Evolutionary conservation across 64 coral and sea anemone species (phyloP).

Genomic region (Pocillopora verrucosa): DNA sequence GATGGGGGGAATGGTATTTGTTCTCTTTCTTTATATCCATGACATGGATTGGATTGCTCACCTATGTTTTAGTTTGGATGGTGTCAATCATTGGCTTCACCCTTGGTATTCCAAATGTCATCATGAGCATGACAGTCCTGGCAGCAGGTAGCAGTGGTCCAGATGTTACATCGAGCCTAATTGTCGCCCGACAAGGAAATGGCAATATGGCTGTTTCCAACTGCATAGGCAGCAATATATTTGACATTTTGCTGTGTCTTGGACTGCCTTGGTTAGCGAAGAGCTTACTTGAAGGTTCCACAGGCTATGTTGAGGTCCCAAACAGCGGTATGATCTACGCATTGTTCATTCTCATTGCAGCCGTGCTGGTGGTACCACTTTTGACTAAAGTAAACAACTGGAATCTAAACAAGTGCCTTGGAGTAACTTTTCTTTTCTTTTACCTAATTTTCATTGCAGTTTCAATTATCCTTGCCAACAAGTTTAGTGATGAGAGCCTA

Average conservation of each 20-base stretch:
- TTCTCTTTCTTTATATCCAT: constrained; percentile 65
- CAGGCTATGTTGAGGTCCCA: constrained; percentile 21
- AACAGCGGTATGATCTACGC: constrained; percentile 76
- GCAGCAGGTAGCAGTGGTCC: constrained; percentile 87
- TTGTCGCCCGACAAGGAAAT: constrained; percentile 86
- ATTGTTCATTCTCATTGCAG: constrained; percentile 66
- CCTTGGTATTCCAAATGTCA: constrained; percentile 79
- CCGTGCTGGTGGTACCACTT: constrained; percentile 51
- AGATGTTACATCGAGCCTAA: constrained; percentile 78
- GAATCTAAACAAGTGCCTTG: constrained; percentile 72
- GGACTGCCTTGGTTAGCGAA: constrained; percentile 82
- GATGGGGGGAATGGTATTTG: constrained; percentile 73
- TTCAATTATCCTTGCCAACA: constrained; percentile 74
- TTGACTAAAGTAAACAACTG: constrained; percentile 67
- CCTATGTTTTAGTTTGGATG: constrained; percentile 88
- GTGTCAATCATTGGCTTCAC: constrained; percentile 87
- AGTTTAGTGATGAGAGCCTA: constrained; percentile 72
- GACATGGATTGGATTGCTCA: constrained; percentile 73
- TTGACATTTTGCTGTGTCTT: constrained; percentile 79
- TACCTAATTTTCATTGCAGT: constrained; percentile 76
- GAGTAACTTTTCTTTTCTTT: constrained; percentile 57
- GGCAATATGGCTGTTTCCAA: constrained; percentile 90
- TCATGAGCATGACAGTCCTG: constrained; percentile 86
- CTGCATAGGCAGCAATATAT: constrained; percentile 82
- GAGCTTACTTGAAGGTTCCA: constrained; percentile 48